Evolutionary conservation across 2,113 vertebrate genomes (phyloP).

Genomic region (Pionites leucogaster): DNA sequence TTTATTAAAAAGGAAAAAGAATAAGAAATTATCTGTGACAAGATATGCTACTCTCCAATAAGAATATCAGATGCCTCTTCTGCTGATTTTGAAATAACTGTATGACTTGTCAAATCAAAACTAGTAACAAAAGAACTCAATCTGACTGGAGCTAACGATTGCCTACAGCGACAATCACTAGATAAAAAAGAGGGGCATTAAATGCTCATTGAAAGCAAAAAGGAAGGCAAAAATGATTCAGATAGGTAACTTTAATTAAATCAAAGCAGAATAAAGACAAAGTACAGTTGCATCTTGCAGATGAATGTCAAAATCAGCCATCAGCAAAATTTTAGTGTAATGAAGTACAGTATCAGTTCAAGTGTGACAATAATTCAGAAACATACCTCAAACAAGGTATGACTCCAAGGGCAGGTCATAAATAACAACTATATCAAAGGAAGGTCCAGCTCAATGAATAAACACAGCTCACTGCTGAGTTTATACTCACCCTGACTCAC

Average conservation of each 20-base stretch:
- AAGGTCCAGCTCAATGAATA: not conserved
- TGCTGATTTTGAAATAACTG: conserved; percentile 48
- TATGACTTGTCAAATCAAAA: conserved; percentile 10
- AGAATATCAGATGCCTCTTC: not conserved
- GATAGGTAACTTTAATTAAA: conserved; percentile 8
- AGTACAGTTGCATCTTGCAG: not conserved
- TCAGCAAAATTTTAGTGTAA: not conserved
- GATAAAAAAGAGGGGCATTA: conserved; percentile 6
- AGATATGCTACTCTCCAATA: not conserved
- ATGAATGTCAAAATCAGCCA: conserved; percentile 14
- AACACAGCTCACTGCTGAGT: not conserved
- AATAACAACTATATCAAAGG: not conserved
- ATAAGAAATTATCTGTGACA: not conserved
- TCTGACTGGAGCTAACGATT: conserved; percentile 27
- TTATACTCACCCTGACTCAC: not conserved
- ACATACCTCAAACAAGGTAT: not conserved
- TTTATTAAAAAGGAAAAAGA: not conserved
- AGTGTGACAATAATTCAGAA: not conserved
- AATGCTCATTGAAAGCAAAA: conserved; percentile 27
- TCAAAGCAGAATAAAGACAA: conserved; percentile 17
- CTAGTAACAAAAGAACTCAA: conserved; percentile 13
- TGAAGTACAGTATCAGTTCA: not conserved
- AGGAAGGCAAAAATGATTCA: not conserved
- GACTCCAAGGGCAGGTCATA: not conserved
- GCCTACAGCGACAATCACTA: conserved; percentile 42